Evolutionary conservation across 2,113 vertebrate species (phyloP).

Genomic region (Mormyrus lacerda): DNA sequence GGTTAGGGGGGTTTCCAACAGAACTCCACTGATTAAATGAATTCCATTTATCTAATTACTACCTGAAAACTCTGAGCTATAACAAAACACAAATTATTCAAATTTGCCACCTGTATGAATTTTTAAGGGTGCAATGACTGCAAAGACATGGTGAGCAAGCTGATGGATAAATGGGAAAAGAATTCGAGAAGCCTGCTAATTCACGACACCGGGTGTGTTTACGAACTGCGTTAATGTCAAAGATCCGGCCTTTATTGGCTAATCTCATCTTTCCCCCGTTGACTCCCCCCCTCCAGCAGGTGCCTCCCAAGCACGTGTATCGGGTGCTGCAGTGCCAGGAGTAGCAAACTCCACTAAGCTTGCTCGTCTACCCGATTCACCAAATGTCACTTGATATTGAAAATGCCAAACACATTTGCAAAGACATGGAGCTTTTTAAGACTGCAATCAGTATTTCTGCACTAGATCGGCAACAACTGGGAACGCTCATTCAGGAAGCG

Average conservation of each 20-base stretch:
- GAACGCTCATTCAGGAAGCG: not conserved
- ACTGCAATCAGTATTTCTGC: not conserved
- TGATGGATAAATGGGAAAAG: not conserved
- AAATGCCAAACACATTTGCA: not conserved
- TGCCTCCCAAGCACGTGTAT: no score
- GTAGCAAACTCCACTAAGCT: not conserved
- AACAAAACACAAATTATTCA: not conserved
- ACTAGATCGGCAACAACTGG: not conserved
- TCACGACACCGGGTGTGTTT: not conserved
- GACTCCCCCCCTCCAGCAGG: no score
- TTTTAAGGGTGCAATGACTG: not conserved
- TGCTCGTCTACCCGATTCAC: not conserved
- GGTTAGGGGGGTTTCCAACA: constrained; percentile 34
- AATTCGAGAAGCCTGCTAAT: not conserved
- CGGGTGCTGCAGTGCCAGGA: no score
- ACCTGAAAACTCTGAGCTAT: not conserved
- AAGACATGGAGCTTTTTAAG: not conserved
- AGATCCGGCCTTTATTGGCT: not conserved
- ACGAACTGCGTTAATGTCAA: not conserved
- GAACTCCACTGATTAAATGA: constrained; percentile 1
- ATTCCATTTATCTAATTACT: not conserved
- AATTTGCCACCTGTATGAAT: not conserved
- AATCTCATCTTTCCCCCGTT: no score
- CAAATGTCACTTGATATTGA: not conserved
- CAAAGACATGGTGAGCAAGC: not conserved